A percentile compares a stretch with the other conserved stretches of the same genome.
phyloP scores from a whole-genome alignment of 2,797 vertebrate species.

The Microhierax caerulescens region DNA sequence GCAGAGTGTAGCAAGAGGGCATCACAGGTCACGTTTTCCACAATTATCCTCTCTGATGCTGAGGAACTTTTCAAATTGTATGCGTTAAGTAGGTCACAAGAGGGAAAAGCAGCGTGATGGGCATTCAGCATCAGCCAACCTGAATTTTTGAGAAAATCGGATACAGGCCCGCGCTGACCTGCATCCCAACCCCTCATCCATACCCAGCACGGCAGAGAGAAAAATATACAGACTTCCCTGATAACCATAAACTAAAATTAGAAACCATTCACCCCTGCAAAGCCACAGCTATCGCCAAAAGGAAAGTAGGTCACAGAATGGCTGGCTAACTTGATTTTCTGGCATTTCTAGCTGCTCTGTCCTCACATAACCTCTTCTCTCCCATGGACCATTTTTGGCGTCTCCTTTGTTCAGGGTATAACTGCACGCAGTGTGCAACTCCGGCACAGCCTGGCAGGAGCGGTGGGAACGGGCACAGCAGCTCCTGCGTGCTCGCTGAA shows the following conservation, averaged over 20 bases:
- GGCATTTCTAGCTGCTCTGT: conserved; percentile 11
- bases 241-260: conserved; percentile 64
- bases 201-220: background rate
- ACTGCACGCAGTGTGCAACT: background rate
- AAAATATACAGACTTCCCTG: background rate
- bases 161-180: rapidly evolving
- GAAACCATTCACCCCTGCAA: conserved; percentile 55
- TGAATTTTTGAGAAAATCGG: background rate
- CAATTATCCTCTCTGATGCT: background rate
- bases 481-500: background rate
- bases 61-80: background rate
- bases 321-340: conserved; percentile 62
- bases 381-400: background rate
- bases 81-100: background rate
- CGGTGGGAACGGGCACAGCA: background rate
- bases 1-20: conserved; percentile 12
- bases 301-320: conserved; percentile 65
- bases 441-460: background rate
- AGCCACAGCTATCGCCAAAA: conserved; percentile 53
- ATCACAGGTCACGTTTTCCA: conserved; percentile 37
- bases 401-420: background rate
- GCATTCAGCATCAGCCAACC: background rate
- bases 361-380: conserved; percentile 50
- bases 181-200: background rate
- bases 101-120: background rate